Percentiles rank a stretch among this genome's conserved stretches.
phyloP scores from a whole-genome alignment of 1,140 invertebrate genomes.

The Diorhabda carinulata region DNA sequence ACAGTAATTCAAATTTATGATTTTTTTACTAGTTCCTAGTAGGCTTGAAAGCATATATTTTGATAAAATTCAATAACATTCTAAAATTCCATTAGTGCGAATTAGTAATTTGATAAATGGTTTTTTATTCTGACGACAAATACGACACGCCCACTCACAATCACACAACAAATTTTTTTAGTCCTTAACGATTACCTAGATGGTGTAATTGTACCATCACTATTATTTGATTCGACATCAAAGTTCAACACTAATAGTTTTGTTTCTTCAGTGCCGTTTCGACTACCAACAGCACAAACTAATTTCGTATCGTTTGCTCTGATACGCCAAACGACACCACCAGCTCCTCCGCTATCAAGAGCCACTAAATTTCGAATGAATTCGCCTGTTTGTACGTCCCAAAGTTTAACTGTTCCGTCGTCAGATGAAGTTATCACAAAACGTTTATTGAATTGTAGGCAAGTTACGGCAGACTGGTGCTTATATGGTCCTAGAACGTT shows the following conservation, averaged over 20 bases:
- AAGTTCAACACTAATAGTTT: constrained; percentile 97
- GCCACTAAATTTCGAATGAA: constrained; percentile 95
- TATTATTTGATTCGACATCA: constrained; percentile 65
- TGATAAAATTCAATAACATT: no score
- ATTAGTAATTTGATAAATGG: background rate
- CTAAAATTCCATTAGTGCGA: no score
- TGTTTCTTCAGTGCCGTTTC: constrained; percentile 98
- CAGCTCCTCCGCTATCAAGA: constrained; percentile 90
- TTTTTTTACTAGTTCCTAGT: no score
- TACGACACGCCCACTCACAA: background rate
- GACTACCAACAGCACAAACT: constrained; percentile 95
- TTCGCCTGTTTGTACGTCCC: constrained; percentile 93
- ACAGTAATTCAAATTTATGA: no score
- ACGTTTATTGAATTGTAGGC: constrained; percentile 94
- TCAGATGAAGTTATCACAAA: constrained; percentile 99
- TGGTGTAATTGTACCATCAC: background rate
- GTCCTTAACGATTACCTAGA: constrained; percentile 19
- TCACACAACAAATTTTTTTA: constrained; percentile 20
- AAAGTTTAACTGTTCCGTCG: constrained; percentile 98
- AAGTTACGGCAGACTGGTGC: constrained; percentile 97
- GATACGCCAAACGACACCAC: constrained; percentile 98
- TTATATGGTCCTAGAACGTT: constrained; percentile 78
- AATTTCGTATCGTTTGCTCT: constrained; percentile 93
- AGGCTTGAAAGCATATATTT: no score
- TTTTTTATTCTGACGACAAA: background rate